A percentile compares a stretch with the other conserved stretches of the same genome.
Evolutionary conservation across 37 sponge, comb jelly and placozoan genomes (phyloP).

Genomic region (Axinella damicornis): DNA sequence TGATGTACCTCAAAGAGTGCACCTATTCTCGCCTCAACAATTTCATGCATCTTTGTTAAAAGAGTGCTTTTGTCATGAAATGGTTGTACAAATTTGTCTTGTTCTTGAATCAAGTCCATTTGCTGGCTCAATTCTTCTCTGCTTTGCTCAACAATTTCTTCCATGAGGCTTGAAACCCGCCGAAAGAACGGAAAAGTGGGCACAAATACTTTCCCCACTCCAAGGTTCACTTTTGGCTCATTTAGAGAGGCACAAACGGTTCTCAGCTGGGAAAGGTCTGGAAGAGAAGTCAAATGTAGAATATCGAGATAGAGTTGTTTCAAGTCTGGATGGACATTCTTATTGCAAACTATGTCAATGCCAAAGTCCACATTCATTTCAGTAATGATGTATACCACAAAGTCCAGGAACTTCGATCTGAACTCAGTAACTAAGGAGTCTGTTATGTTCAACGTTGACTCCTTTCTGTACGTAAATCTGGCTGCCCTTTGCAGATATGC

Average conservation of each 20-base stretch:
- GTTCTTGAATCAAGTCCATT: constrained; percentile 1
- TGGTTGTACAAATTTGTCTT: not conserved
- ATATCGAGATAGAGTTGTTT: constrained; percentile 62
- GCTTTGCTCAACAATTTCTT: constrained; percentile 47
- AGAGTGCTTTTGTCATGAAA: too few relatives aligned
- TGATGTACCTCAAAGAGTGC: too few relatives aligned
- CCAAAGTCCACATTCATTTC: constrained; percentile 68
- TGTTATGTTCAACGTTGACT: constrained; percentile 79
- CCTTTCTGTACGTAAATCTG: constrained; percentile 48
- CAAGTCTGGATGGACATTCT: constrained; percentile 7
- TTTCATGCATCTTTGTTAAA: too few relatives aligned
- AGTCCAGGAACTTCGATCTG: constrained; percentile 70
- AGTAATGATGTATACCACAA: constrained; percentile 75
- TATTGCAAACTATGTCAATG: constrained; percentile 58
- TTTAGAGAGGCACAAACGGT: constrained; percentile 23
- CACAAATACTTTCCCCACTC: too few relatives aligned
- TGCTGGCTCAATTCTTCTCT: constrained; percentile 11
- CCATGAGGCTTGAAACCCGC: constrained; percentile 35
- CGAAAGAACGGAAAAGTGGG: constrained; percentile 69
- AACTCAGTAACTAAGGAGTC: constrained; percentile 75
- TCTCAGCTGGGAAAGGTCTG: constrained; percentile 59
- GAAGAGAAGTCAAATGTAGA: constrained; percentile 40
- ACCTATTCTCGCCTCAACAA: too few relatives aligned
- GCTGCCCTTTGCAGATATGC: constrained; percentile 76
- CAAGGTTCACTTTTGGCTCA: not conserved